These are phyloP conservation scores for Chironomus tentans DNA, from an alignment of 2,888 invertebrate genomes.

Conservation along the genomic window DNA sequence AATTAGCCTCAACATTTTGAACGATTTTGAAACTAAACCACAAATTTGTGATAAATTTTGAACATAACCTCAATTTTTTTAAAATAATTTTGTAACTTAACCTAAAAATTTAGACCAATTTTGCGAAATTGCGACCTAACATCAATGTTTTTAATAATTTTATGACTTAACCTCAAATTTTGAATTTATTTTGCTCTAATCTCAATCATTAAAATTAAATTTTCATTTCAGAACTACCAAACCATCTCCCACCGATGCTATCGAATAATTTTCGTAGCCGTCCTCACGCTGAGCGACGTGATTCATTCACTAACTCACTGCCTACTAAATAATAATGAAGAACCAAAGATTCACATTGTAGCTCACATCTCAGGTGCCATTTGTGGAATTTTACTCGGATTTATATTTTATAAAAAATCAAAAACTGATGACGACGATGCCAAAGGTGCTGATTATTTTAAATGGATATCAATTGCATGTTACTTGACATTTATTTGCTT, in stretches of 20 bases:
- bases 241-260: slow-evolving; percentile 43
- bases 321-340: slow-evolving; percentile 39
- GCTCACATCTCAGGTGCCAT: slow-evolving; percentile 63
- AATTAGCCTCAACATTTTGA: too few relatives aligned
- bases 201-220: slow-evolving; percentile 14
- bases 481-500: too few relatives aligned
- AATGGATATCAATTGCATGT: too few relatives aligned
- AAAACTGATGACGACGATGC: not conserved
- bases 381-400: slow-evolving; percentile 54
- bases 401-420: slow-evolving; percentile 45
- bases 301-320: slow-evolving; percentile 46
- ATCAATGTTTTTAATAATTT: too few relatives aligned
- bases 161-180: not conserved
- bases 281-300: slow-evolving; percentile 57
- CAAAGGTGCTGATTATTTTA: not conserved
- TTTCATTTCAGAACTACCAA: slow-evolving; percentile 42
- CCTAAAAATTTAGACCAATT: too few relatives aligned
- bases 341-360: slow-evolving; percentile 55
- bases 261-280: slow-evolving; percentile 50
- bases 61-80: not conserved
- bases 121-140: too few relatives aligned
- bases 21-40: not conserved
- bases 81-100: too few relatives aligned
- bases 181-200: not conserved
- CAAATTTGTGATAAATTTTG: slow-evolving; percentile 13